Base-by-base conservation (phyloP, 2,888 invertebrate species). In the Caenorhabditis zanzibari region DNA sequence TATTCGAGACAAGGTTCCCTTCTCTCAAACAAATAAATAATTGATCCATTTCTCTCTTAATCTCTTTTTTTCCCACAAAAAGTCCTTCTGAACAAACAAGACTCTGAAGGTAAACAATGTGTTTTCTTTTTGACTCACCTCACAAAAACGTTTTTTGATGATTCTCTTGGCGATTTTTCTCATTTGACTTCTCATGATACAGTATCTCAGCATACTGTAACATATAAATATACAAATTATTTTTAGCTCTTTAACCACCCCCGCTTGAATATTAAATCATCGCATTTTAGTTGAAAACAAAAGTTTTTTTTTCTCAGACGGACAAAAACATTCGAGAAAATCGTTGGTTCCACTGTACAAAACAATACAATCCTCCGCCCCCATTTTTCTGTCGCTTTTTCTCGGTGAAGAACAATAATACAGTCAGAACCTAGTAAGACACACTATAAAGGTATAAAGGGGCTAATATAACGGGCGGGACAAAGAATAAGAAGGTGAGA, bases 341-440 rank as follows among this genome's bases (percentile, higher is more conserved):
- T 49, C 16, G 38, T 38, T 52, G 61, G 72, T 73, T 73, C 72
- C 72, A 73, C 72, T 73, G 72, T 73, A 73, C 72, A 72, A 59
- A 72, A 72, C 59, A 72, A 72, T 59, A 71, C 69, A 72, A 72
- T 58, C 38, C 28, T 19, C 26, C n/a, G 28, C 71, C 52, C 54
- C 56, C 35, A 1, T 28, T 22, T 28, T 7, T 12, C 12, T 12
- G 10, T 12, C 38, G 10, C 32, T 38, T 16, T 54, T 47, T 28
- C 22, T 6, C n/a, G 19, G 9, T 6, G 22, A 24, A 38, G n/a
- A 68, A 68, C n/a, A 68, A 54, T 54, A 68, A 35, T 52, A 68
- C 52, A 68, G 66, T 47, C 38, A 12, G 16, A 9, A 47, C n/a
- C n/a, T n/a, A n/a, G n/a, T n/a, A n/a, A 49, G 61, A 63, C 61